These are phyloP conservation scores for Jacana jacana DNA, from an alignment of 2,113 vertebrate genomes.

Conservation along the genomic window DNA sequence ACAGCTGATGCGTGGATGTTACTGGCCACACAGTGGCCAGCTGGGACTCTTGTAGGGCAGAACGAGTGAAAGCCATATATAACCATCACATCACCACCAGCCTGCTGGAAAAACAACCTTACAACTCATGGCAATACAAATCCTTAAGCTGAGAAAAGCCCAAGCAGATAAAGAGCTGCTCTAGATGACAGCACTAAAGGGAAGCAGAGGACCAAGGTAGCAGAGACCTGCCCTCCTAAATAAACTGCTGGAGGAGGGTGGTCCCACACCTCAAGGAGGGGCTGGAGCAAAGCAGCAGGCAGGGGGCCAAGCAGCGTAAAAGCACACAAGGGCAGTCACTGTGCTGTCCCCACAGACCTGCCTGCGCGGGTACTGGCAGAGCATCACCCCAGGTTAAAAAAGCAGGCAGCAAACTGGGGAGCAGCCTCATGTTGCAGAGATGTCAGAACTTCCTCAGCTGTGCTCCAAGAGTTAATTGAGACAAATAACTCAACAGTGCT, in stretches of 20 bases:
- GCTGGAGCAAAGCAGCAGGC: not conserved
- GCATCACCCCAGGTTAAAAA: not conserved
- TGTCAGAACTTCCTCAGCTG: constrained; percentile 57
- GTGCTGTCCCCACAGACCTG: not conserved
- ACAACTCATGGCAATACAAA: not conserved
- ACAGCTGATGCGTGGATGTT: not conserved
- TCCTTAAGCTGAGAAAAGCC: not conserved
- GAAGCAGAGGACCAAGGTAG: not conserved
- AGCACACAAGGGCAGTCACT: rapidly evolving
- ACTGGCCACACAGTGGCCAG: not conserved
- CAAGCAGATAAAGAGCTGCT: not conserved
- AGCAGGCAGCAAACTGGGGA: not conserved
- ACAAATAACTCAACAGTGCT: constrained; percentile 68
- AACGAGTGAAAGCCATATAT: not conserved
- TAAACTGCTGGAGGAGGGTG: not conserved
- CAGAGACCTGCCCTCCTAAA: not conserved
- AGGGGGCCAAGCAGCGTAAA: not conserved
- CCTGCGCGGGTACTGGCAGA: rapidly evolving
- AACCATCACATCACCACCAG: not conserved
- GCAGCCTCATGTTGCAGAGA: not conserved
- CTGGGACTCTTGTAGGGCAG: not conserved
- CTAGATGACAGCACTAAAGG: not conserved
- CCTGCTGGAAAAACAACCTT: not conserved
- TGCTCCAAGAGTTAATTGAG: constrained; percentile 66
- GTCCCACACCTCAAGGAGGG: not conserved